Base-by-base conservation (phyloP, 2,888 invertebrate species). In the Rotaria macrura region DNA sequence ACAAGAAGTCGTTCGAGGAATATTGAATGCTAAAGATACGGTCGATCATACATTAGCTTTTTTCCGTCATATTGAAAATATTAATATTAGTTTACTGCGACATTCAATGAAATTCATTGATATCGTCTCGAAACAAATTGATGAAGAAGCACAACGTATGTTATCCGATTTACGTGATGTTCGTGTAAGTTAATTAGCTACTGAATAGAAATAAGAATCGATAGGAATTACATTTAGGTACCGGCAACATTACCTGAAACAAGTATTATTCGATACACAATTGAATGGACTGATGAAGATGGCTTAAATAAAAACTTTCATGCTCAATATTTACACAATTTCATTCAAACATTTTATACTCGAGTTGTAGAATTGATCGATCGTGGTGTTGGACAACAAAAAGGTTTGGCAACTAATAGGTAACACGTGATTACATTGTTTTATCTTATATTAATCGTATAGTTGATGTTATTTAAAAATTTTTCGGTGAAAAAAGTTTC, bases 1-100 rank as follows among this genome's bases (percentile, higher is more conserved):
- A 92, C 93, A 97, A 83, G 98, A 99, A 92, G 96, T 99, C 0
- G 96, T 97, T 88, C 96, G 97, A 89, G 98, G 98, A 0, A 93
- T 98, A 10, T 91, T 99, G 34, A 95, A 94, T 89, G 96, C 97
- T 0, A 95, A 95, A 89, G 96, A 97, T 89, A 96, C 96, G 0
- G 95, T 95, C 90, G 96, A 97, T 89, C 97, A 97, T 91, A 96
- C 96, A 89, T 92, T 98, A 79, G 96, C 96, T 0, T 98, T 97
- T 91, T 89, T 93, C 54, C 93, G 97, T 86, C 96, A 96, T 91
- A 97, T 99, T 90, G 96, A 96, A 91, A 97, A 97, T 90, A 97
- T 99, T 87, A 97, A 97, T 91, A 92, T 97, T 55, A 96, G 96
- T 91, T 96, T 97, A 91, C 91, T 97, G 87, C 94, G 47, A 20